These are phyloP conservation scores for Epinotia ramella DNA, from an alignment of 2,888 invertebrate genomes.

Conservation along the genomic window DNA sequence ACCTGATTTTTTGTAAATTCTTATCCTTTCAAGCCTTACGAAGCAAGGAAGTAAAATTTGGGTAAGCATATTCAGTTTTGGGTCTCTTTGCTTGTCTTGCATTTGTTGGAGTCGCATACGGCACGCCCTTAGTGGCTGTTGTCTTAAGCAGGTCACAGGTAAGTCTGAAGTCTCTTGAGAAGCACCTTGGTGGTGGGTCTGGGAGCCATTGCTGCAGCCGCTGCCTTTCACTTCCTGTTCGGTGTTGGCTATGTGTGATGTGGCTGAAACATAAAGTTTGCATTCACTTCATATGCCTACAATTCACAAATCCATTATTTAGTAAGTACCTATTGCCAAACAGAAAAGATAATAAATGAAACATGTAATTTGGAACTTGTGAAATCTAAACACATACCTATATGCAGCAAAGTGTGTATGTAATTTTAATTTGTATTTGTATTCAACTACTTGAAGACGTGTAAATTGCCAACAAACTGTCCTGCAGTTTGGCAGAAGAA, in stretches of 20 bases:
- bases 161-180: background rate
- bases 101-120: background rate
- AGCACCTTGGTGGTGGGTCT: background rate
- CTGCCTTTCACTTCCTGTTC: background rate
- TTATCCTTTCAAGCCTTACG: background rate
- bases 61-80: background rate
- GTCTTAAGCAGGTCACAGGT: background rate
- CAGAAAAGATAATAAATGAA: too few relatives aligned
- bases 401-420: too few relatives aligned
- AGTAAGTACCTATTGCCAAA: too few relatives aligned
- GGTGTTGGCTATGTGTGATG: background rate
- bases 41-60: background rate
- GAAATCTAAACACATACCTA: too few relatives aligned
- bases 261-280: background rate
- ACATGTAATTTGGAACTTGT: too few relatives aligned
- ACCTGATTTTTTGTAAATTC: background rate
- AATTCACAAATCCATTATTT: too few relatives aligned
- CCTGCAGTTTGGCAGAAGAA: too few relatives aligned
- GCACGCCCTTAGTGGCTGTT: background rate
- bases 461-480: too few relatives aligned
- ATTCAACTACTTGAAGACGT: too few relatives aligned
- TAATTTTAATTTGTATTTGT: too few relatives aligned
- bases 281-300: background rate
- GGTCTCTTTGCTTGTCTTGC: background rate
- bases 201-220: background rate